Evolutionary conservation across 1,140 invertebrate species (phyloP).

Genomic region (Amphibalanus amphitrite): DNA sequence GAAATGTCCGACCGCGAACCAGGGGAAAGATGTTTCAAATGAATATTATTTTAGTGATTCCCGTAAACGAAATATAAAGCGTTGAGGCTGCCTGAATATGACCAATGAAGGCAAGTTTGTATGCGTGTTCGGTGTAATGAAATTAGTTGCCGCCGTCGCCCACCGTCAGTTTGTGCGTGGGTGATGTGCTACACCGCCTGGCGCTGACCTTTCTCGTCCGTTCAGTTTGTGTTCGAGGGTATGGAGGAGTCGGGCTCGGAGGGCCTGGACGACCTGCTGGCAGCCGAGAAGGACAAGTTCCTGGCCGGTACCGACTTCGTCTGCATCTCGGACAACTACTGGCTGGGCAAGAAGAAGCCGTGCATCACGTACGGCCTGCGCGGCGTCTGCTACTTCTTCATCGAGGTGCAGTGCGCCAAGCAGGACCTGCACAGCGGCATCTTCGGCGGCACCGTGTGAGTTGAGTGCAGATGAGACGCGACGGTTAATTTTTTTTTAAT

Average conservation of each 20-base stretch:
- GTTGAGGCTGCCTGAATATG: too few species aligned
- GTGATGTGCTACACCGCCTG: too few species aligned
- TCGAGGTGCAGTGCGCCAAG: conserved; percentile 71
- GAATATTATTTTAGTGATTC: too few species aligned
- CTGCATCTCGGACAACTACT: conserved; percentile 98
- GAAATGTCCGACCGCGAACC: too few species aligned
- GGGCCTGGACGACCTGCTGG: conserved; percentile 75
- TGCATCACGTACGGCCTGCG: conserved; percentile 93
- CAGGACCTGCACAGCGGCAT: conserved; percentile 93
- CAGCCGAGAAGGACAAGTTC: conserved; percentile 54
- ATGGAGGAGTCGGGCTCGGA: conserved; percentile 98
- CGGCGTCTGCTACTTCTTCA: conserved; percentile 79
- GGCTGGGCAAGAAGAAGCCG: conserved; percentile 89
- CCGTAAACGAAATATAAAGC: too few species aligned
- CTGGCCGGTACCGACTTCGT: conserved; percentile 75
- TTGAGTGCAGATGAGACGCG: too few species aligned
- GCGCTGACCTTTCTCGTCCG: conserved; percentile 7
- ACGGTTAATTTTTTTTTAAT: too few species aligned
- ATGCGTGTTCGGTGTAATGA: too few species aligned
- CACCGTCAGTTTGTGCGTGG: too few species aligned
- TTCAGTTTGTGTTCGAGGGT: conserved; percentile 83
- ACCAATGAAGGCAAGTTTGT: too few species aligned
- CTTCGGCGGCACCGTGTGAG: conserved; percentile 74
- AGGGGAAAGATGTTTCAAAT: too few species aligned
- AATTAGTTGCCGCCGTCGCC: too few species aligned